These are phyloP conservation scores for Drosophila rufa DNA, from an alignment of 1,140 invertebrate genomes.

Conservation along the genomic window DNA sequence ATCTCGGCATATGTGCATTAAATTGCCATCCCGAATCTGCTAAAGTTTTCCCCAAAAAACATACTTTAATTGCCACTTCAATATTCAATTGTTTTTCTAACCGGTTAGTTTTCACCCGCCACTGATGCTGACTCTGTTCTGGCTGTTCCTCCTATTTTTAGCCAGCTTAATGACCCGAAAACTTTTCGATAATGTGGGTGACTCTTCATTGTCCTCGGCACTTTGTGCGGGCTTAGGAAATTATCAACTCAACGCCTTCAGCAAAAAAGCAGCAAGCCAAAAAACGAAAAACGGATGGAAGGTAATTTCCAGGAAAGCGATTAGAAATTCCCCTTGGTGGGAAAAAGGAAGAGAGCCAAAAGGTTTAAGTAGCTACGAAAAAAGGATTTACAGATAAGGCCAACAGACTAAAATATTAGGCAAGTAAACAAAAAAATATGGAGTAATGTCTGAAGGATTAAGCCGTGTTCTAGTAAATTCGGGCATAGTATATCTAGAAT, in stretches of 20 bases:
- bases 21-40: slow-evolving; percentile 56
- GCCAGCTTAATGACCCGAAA: slow-evolving; percentile 82
- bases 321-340: slow-evolving; percentile 53
- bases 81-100: slow-evolving; percentile 81
- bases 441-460: not conserved
- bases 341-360: slow-evolving; percentile 32
- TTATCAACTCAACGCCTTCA: slow-evolving; percentile 71
- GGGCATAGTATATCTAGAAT: too few species aligned
- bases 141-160: slow-evolving; percentile 21
- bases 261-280: slow-evolving; percentile 29
- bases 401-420: slow-evolving; percentile 46
- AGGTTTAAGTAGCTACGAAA: slow-evolving; percentile 30
- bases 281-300: slow-evolving; percentile 47
- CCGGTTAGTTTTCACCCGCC: slow-evolving; percentile 50
- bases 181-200: slow-evolving; percentile 79
- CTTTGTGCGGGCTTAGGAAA: slow-evolving; percentile 65
- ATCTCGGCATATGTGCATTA: slow-evolving; percentile 82
- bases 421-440: not conserved
- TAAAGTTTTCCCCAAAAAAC: slow-evolving; percentile 10
- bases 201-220: slow-evolving; percentile 42
- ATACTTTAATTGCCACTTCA: slow-evolving; percentile 70
- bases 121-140: slow-evolving; percentile 11
- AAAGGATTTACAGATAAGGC: slow-evolving; percentile 51
- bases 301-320: slow-evolving; percentile 74
- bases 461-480: not conserved